Percentiles rank a stretch among this genome's conserved stretches.
Conservation (phyloP, 2,113 vertebrate genomes). For the Grammomys dolichurus region DNA sequence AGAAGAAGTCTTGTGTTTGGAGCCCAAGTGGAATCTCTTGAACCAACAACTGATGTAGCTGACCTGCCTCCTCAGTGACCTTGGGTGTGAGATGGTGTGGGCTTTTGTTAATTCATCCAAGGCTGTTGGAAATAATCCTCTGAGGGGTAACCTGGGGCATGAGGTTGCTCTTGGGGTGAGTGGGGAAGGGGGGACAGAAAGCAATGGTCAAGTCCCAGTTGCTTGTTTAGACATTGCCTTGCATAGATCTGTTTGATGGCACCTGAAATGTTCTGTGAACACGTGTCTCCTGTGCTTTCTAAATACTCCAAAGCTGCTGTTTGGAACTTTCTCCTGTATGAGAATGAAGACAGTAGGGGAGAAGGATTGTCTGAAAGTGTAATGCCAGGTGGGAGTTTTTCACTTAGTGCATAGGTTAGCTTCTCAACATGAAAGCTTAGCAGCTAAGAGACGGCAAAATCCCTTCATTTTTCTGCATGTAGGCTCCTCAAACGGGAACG, state of each 20-base stretch:
- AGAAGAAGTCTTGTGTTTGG: background rate
- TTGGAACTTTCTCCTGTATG: background rate
- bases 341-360: background rate
- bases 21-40: background rate
- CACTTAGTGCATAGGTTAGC: background rate
- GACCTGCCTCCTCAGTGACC: background rate
- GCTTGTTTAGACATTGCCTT: fast-evolving
- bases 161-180: fast-evolving
- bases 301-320: background rate
- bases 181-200: too few relatives aligned
- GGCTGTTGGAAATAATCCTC: background rate
- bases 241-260: background rate
- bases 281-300: fast-evolving
- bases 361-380: background rate
- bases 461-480: background rate
- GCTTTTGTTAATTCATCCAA: fast-evolving
- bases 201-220: fast-evolving
- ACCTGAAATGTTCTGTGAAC: too few relatives aligned
- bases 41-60: background rate
- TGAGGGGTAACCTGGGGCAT: background rate
- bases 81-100: background rate
- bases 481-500: fast-evolving
- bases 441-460: background rate
- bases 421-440: background rate
- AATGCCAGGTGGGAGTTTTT: background rate